Evolutionary conservation across 2,113 vertebrate species (phyloP), one percentile per base, ranked within the genome.

Genomic region (Tragelaphus imberbis): DNA sequence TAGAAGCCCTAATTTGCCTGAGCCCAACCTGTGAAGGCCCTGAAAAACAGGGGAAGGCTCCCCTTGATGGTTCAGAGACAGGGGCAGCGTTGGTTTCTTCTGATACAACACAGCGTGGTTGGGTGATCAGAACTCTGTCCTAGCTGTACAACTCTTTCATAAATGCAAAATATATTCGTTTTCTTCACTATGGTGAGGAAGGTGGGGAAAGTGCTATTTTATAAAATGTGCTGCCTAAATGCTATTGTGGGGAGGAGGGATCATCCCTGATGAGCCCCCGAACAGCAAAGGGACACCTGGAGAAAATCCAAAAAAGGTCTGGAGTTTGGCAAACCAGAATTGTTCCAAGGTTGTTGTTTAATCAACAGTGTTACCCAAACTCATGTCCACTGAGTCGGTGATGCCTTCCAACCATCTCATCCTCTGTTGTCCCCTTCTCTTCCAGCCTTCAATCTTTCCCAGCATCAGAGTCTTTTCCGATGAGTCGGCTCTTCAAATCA

Each of bases 21-120:
- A n/a, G 44, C 44, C 55, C 30, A 10, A 61, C n/a, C 21, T 3
- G 6, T 17, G 33, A 56, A 59, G 23, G 55, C 27, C 53, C 55
- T 84, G 6, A 28, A 28, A 51, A 12, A 21, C 68, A 61, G 19
- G 25, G 3, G 17, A 9, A 27, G 36, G 36, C 84, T 77, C 23
- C 68, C 14, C 4, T 0, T 49, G 56, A 40, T 15, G 55, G 84
- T 30, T 51, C 36, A 40, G 49, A 77, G 75, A 51, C 68, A 61
- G 3, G 1, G 17, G 5, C 36, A 16, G n/a, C 1, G 0, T 36
- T 55, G 15, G 30, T 6, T 7, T 59, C 53, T 33, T 68, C 49
- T 7, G 36, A 47, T 49, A 84, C 28, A 56, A 56, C 28, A 9
- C 14, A 17, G 6, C 49, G 3, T 7, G 13, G 28, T 13, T n/a